These are phyloP conservation scores for Triplophysa siluroides DNA, from an alignment of 2,113 vertebrate genomes.

Conservation along the genomic window DNA sequence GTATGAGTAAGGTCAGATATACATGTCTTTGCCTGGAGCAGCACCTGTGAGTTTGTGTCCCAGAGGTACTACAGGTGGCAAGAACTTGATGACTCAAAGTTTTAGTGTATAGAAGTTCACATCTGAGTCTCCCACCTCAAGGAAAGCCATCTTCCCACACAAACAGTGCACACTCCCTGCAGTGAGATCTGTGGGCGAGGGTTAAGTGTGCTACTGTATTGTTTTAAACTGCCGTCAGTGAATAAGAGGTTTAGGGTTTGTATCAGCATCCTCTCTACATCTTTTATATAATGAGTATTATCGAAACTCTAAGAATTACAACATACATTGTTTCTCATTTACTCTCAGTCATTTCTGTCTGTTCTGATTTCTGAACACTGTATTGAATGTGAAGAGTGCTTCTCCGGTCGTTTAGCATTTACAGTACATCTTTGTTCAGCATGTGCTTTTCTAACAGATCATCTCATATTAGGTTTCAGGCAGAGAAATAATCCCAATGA, in stretches of 20 bases:
- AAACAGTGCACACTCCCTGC: constrained; percentile 38
- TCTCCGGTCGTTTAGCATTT: neutral
- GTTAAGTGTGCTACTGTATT: constrained; percentile 27
- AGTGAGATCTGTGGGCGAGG: constrained; percentile 38
- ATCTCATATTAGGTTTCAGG: neutral
- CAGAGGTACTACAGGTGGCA: constrained; percentile 40
- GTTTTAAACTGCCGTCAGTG: constrained; percentile 38
- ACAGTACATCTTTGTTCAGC: neutral
- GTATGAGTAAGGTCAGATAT: constrained; percentile 19
- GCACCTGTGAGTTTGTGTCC: constrained; percentile 14
- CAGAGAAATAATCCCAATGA: neutral
- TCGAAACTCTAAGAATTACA: constrained; percentile 16
- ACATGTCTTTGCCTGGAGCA: constrained; percentile 4
- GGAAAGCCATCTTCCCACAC: constrained; percentile 38
- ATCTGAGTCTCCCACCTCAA: constrained; percentile 21
- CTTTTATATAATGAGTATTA: constrained; percentile 22
- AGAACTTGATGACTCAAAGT: constrained; percentile 47
- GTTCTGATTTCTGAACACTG: neutral
- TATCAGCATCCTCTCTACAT: constrained; percentile 21
- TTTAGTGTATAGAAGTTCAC: constrained; percentile 40
- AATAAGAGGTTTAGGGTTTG: constrained; percentile 32
- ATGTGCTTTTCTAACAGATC: neutral
- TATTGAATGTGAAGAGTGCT: neutral
- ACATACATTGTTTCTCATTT: neutral
- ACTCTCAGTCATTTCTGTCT: neutral